phyloP scores from a whole-genome alignment of 2,888 invertebrate genomes.

The Drosophila quasianomalipes region DNA sequence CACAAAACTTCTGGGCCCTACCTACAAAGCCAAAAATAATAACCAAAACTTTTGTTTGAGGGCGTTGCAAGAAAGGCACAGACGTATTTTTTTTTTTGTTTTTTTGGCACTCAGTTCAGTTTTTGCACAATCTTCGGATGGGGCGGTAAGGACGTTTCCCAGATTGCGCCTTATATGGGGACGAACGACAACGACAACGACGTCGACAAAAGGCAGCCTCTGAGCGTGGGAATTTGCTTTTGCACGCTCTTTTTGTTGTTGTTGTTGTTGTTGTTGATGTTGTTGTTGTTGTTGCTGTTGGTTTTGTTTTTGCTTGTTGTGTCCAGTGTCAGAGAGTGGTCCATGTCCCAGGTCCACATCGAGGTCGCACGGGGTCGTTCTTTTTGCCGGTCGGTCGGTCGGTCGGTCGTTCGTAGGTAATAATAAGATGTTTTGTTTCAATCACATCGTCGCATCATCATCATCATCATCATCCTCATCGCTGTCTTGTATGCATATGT shows the following conservation, averaged over 20 bases:
- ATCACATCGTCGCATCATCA: slow-evolving; percentile 79
- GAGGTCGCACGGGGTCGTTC: slow-evolving; percentile 79
- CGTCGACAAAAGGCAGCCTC: slow-evolving; percentile 71
- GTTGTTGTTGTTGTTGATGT: not conserved
- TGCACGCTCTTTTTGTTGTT: slow-evolving; percentile 62
- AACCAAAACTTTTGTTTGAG: slow-evolving; percentile 41
- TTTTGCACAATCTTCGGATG: slow-evolving; percentile 53
- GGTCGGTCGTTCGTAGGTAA: slow-evolving; percentile 70
- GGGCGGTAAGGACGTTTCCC: slow-evolving; percentile 72
- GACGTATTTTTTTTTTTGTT: slow-evolving; percentile 33
- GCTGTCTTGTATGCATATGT: slow-evolving; percentile 39
- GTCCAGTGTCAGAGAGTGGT: slow-evolving; percentile 36
- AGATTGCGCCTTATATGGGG: slow-evolving; percentile 74
- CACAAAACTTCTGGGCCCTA: slow-evolving; percentile 47
- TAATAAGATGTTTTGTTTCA: slow-evolving; percentile 81
- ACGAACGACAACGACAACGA: slow-evolving; percentile 45
- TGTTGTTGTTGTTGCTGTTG: slow-evolving; percentile 21
- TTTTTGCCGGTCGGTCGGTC: slow-evolving; percentile 45
- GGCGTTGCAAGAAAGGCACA: slow-evolving; percentile 61
- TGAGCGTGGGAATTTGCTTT: slow-evolving; percentile 76
- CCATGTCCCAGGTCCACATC: slow-evolving; percentile 56
- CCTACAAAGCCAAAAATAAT: slow-evolving; percentile 14
- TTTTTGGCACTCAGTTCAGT: slow-evolving; percentile 49
- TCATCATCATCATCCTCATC: slow-evolving; percentile 50
- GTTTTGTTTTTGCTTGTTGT: slow-evolving; percentile 20